These are phyloP conservation scores for Aurelia aurita complex sp. Pacific DNA, from an alignment of 30 jellyfish, hydroid and myxozoan species.

Conservation along the genomic window DNA sequence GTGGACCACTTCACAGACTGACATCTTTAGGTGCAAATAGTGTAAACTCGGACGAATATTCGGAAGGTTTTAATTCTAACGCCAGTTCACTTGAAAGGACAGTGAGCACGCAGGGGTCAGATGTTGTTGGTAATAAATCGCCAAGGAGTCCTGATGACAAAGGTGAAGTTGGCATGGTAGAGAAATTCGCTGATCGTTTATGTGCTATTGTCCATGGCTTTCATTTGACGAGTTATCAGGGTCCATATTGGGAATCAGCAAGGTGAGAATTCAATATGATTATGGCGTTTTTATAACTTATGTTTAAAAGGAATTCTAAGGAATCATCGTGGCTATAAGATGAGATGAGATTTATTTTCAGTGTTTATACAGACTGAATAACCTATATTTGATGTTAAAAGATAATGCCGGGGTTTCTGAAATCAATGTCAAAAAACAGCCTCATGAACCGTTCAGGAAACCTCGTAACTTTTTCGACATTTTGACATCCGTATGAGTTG, in stretches of 20 bases:
- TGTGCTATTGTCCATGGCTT: constrained; percentile 95
- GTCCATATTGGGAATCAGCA: constrained; percentile 77
- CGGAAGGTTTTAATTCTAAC: background rate
- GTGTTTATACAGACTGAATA: too few relatives aligned
- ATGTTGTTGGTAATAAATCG: background rate
- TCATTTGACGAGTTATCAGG: constrained; percentile 51
- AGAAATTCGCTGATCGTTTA: constrained; percentile 76
- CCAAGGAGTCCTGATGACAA: background rate
- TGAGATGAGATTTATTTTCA: too few relatives aligned
- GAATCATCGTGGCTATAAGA: too few relatives aligned
- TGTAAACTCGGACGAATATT: background rate
- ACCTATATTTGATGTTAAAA: too few relatives aligned
- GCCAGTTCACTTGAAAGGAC: background rate
- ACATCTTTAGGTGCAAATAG: too few relatives aligned
- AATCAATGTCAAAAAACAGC: too few relatives aligned
- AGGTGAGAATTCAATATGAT: constrained; percentile 11
- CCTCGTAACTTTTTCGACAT: too few relatives aligned
- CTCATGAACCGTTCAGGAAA: too few relatives aligned
- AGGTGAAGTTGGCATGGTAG: constrained; percentile 39
- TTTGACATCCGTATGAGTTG: too few relatives aligned
- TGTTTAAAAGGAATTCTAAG: background rate
- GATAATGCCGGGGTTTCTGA: too few relatives aligned
- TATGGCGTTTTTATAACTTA: background rate
- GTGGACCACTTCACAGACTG: too few relatives aligned
- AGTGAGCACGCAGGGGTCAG: background rate